Conservation (phyloP, 2,113 vertebrate genomes). For the Lipophrys pholis region DNA sequence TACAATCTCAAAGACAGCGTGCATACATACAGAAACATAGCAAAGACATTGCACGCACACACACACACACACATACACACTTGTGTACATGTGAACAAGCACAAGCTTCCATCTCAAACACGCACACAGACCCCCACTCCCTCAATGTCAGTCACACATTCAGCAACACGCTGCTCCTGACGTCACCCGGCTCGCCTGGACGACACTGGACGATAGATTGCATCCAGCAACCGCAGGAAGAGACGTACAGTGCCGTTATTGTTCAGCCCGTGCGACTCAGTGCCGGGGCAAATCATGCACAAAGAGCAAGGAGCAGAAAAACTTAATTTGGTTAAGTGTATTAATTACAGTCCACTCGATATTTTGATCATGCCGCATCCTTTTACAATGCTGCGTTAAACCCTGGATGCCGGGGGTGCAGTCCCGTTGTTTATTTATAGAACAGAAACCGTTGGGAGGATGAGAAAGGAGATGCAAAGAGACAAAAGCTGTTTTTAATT, state of each 20-base stretch:
- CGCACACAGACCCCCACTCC: background rate
- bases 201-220: constrained; percentile 62
- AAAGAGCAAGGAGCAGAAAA: background rate
- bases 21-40: constrained; percentile 13
- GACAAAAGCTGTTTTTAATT: background rate
- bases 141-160: background rate
- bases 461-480: background rate
- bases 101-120: background rate
- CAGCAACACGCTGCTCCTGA: constrained; percentile 24
- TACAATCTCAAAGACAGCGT: too few species aligned
- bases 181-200: constrained; percentile 46
- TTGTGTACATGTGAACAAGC: background rate
- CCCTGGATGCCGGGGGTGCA: background rate
- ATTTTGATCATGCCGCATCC: background rate
- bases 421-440: constrained; percentile 1
- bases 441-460: constrained; percentile 3
- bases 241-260: constrained; percentile 62
- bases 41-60: constrained; percentile 10
- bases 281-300: background rate
- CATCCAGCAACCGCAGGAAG: constrained; percentile 47
- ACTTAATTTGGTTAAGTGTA: background rate
- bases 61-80: background rate
- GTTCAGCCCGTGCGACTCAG: constrained; percentile 52
- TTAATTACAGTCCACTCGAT: background rate
- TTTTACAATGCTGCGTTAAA: constrained; percentile 4